A percentile compares a stretch with the other conserved stretches of the same genome.
phyloP scores from a whole-genome alignment of 1,140 invertebrate species.

The Saccostrea glomerata region DNA sequence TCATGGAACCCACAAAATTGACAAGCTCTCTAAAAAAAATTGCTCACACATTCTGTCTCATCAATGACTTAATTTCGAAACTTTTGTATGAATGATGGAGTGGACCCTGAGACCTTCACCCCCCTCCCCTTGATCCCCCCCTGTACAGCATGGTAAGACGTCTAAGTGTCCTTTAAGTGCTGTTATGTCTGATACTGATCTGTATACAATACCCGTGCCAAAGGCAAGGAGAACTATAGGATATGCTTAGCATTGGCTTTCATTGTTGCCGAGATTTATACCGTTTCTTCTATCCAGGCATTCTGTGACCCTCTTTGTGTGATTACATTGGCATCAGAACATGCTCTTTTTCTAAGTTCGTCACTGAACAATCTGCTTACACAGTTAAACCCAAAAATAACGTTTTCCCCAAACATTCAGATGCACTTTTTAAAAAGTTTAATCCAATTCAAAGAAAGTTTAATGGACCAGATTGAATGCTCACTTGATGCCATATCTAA shows the following conservation, averaged over 20 bases:
- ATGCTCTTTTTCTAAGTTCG: background rate
- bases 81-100: background rate
- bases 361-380: conserved; percentile 19
- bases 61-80: background rate
- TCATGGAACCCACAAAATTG: no score
- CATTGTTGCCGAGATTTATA: conserved; percentile 13
- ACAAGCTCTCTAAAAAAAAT: no score
- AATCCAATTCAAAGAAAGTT: background rate
- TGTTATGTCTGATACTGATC: conserved; percentile 23
- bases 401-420: background rate
- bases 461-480: background rate
- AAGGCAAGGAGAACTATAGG: background rate
- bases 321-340: background rate
- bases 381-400: conserved; percentile 23
- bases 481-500: no score
- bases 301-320: background rate
- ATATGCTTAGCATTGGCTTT: background rate
- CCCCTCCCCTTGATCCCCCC: background rate
- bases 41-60: no score
- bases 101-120: background rate
- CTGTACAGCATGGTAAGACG: background rate
- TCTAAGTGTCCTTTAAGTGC: conserved; percentile 16
- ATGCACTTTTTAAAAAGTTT: conserved; percentile 19
- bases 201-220: conserved; percentile 33
- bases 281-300: background rate